A percentile compares a stretch with the other conserved stretches of the same genome.
Evolutionary conservation across 2,113 vertebrate genomes (phyloP).

Genomic region (Callionymus lyra): DNA sequence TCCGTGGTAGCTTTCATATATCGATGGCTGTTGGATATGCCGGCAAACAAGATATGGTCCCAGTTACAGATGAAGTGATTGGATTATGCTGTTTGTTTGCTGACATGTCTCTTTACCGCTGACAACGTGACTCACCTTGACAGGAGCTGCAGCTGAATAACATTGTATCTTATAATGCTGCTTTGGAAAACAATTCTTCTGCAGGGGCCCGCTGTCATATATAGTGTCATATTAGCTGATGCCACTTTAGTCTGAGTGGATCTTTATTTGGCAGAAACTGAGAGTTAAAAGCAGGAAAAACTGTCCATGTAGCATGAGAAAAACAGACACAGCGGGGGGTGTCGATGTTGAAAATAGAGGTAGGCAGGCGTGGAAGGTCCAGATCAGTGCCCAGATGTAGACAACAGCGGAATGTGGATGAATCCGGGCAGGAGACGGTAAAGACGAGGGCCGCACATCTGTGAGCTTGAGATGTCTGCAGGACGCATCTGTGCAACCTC

Average conservation of each 20-base stretch:
- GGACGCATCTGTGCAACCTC: conserved; percentile 7
- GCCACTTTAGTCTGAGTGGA: no score
- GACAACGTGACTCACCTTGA: conserved; percentile 19
- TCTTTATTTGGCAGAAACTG: no score
- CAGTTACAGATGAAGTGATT: conserved; percentile 25
- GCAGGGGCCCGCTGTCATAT: conserved; percentile 10
- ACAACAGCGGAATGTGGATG: conserved; percentile 52
- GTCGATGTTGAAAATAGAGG: conserved; percentile 12
- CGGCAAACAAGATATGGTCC: conserved; percentile 16
- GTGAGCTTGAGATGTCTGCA: conserved; percentile 34
- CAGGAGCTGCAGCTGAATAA: conserved; percentile 5
- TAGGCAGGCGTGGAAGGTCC: conserved; percentile 14
- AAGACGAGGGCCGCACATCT: conserved; percentile 42
- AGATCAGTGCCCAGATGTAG: conserved; percentile 48
- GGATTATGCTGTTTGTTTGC: conserved; percentile 26
- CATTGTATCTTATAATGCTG: conserved; percentile 1
- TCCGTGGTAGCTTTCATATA: conserved; percentile 22
- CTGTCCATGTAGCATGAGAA: no score
- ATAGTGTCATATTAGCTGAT: not conserved
- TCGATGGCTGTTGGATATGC: conserved; percentile 5
- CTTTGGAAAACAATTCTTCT: conserved; percentile 16
- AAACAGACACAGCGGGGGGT: not conserved
- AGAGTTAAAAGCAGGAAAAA: no score
- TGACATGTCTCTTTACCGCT: conserved; percentile 21
- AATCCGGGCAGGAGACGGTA: conserved; percentile 38